Percentiles rank a stretch among this genome's conserved stretches.
These are phyloP conservation scores for Tragelaphus eurycerus DNA, from an alignment of 2,797 vertebrate species.

Conservation along the genomic window DNA sequence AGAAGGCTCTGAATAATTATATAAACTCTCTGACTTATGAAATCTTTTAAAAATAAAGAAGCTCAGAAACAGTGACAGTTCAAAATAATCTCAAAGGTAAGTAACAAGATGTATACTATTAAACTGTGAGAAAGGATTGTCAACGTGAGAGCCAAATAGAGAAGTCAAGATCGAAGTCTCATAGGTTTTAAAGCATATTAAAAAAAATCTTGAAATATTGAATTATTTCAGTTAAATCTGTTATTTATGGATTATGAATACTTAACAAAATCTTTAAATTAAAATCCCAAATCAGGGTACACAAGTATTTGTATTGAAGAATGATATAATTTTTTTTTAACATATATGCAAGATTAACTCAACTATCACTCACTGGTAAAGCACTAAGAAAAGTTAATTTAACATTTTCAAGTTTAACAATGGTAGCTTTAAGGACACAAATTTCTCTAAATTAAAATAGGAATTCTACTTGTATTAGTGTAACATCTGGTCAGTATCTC, in stretches of 20 bases:
- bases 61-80: background rate
- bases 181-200: background rate
- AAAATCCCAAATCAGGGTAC: background rate
- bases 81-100: constrained; percentile 41
- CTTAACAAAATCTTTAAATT: constrained; percentile 19
- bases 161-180: background rate
- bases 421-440: background rate
- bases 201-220: background rate
- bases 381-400: constrained; percentile 5
- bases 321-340: background rate
- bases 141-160: background rate
- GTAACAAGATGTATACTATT: background rate
- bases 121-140: background rate
- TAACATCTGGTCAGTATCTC: background rate
- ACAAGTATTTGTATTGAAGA: constrained; percentile 14
- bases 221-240: constrained; percentile 13
- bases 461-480: background rate
- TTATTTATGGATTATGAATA: background rate
- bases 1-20: constrained; percentile 26
- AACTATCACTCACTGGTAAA: background rate
- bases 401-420: background rate
- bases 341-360: background rate
- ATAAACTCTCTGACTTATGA: constrained; percentile 11
- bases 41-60: constrained; percentile 44
- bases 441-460: background rate